A percentile compares a stretch with the other conserved stretches of the same genome.
phyloP scores from a whole-genome alignment of 2,113 vertebrate species.

The Ascaphus truei region DNA sequence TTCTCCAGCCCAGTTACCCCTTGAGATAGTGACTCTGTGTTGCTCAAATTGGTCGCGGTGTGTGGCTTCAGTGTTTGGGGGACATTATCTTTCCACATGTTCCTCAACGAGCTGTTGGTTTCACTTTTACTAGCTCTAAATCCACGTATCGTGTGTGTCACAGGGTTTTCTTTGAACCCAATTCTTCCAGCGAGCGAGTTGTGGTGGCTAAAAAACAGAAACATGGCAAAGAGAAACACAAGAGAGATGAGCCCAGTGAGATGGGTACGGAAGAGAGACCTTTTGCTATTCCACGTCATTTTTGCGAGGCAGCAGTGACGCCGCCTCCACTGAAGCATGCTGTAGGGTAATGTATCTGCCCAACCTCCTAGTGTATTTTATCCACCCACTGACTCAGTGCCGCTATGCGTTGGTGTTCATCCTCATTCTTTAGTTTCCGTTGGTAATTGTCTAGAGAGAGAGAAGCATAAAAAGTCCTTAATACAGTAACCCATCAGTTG shows the following conservation, averaged over 20 bases:
- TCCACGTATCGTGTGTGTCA: constrained; percentile 68
- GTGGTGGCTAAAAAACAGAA: constrained; percentile 78
- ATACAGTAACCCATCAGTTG: too few relatives aligned
- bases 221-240: constrained; percentile 72
- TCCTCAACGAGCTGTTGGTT: constrained; percentile 68
- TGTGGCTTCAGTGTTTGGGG: constrained; percentile 61
- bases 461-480: constrained; percentile 21
- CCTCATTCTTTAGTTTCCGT: constrained; percentile 26
- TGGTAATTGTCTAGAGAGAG: constrained; percentile 29
- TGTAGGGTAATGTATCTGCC: constrained; percentile 49
- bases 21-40: constrained; percentile 57
- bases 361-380: background rate
- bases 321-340: constrained; percentile 88
- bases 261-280: constrained; percentile 83
- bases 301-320: constrained; percentile 88
- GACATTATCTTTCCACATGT: constrained; percentile 65
- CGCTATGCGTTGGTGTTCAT: constrained; percentile 56
- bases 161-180: constrained; percentile 70
- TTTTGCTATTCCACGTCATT: constrained; percentile 92
- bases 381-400: constrained; percentile 18
- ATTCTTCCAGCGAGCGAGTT: constrained; percentile 71
- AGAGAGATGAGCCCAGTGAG: constrained; percentile 71
- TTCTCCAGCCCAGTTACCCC: constrained; percentile 64
- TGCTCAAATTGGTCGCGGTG: constrained; percentile 58
- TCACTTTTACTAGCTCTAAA: constrained; percentile 71